These are phyloP conservation scores for Schrankia costaestrigalis DNA, from an alignment of 2,888 invertebrate genomes.

Conservation along the genomic window DNA sequence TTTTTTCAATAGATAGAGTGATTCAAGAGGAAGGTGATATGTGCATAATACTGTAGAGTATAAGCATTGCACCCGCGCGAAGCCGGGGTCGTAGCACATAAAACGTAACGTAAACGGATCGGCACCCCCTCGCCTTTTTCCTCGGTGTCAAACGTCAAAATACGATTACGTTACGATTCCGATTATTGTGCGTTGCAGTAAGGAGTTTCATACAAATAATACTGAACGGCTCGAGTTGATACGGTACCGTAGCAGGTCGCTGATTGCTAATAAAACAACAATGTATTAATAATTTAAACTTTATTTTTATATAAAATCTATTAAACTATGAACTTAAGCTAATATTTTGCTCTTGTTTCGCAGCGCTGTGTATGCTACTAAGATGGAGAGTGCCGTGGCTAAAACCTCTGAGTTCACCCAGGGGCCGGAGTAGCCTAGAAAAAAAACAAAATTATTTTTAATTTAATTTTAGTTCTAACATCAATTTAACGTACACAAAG, in stretches of 20 bases:
- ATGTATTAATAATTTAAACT: conserved; percentile 43
- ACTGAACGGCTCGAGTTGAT: neutral
- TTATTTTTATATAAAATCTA: conserved; percentile 49
- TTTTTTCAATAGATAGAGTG: too few relatives aligned
- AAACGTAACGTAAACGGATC: too few relatives aligned
- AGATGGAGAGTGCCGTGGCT: conserved; percentile 87
- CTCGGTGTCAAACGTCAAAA: too few relatives aligned
- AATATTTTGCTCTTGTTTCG: conserved; percentile 90
- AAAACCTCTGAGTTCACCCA: conserved; percentile 96
- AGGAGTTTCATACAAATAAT: too few relatives aligned
- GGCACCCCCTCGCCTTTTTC: too few relatives aligned
- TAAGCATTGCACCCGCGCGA: too few relatives aligned
- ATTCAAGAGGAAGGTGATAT: too few relatives aligned
- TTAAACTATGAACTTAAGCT: conserved; percentile 69
- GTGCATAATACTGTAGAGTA: too few relatives aligned
- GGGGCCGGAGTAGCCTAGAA: conserved; percentile 91
- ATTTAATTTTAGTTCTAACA: neutral
- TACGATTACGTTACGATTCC: too few relatives aligned
- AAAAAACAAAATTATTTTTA: neutral
- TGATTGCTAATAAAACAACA: conserved; percentile 1
- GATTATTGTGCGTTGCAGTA: too few relatives aligned
- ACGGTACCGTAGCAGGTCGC: neutral
- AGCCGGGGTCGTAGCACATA: too few relatives aligned
- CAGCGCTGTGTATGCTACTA: conserved; percentile 93
- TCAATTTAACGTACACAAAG: neutral